Percentiles rank a stretch among this genome's conserved stretches.
phyloP scores from a whole-genome alignment of 2,888 invertebrate species.

The Brachyptera risi region DNA sequence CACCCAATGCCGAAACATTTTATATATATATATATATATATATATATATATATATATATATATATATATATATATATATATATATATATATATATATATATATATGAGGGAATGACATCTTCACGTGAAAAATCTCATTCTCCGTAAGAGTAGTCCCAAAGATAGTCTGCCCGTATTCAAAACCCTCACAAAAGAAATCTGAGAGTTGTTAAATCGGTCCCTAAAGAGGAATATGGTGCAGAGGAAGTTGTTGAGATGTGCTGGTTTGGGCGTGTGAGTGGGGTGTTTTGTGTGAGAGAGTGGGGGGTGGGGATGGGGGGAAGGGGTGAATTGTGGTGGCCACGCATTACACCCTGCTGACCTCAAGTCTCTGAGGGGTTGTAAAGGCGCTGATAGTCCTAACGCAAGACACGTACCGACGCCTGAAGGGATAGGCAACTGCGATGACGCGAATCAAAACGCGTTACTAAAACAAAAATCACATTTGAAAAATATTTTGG shows the following conservation, averaged over 20 bases:
- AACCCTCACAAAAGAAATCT: conserved; percentile 19
- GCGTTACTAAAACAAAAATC: conserved; percentile 2
- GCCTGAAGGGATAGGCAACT: not conserved
- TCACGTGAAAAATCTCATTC: too few relatives aligned
- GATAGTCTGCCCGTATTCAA: conserved; percentile 14
- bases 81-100: too few relatives aligned
- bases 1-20: too few relatives aligned
- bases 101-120: too few relatives aligned
- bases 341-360: conserved; percentile 26
- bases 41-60: too few relatives aligned
- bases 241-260: conserved; percentile 15
- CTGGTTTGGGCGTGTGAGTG: not conserved
- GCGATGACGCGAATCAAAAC: conserved; percentile 15
- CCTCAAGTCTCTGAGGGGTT: conserved; percentile 24
- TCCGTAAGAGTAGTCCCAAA: too few relatives aligned
- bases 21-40: too few relatives aligned
- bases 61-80: too few relatives aligned
- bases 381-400: conserved; percentile 24
- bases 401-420: conserved; percentile 20
- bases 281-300: not conserved
- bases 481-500: too few relatives aligned
- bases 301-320: conserved; percentile 3
- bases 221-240: conserved; percentile 9
- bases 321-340: conserved; percentile 5
- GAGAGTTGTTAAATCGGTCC: conserved; percentile 7